phyloP scores from a whole-genome alignment of 2,113 vertebrate genomes.

The Struthidea cinerea region DNA sequence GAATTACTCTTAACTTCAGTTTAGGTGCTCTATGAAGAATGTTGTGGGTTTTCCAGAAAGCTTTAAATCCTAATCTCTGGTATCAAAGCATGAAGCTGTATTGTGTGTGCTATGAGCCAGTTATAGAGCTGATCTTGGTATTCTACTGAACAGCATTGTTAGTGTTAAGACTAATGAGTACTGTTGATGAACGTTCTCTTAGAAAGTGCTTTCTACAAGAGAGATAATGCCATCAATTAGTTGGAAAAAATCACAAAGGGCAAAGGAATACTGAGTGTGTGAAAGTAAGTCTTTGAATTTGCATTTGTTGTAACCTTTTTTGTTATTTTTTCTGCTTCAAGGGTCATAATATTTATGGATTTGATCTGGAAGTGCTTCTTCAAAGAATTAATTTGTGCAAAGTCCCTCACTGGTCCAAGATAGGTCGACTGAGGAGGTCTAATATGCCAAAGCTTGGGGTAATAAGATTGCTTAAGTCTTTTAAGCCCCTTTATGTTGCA shows the following conservation, averaged over 20 bases:
- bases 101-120: constrained; percentile 19
- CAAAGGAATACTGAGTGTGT: constrained; percentile 63
- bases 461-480: constrained; percentile 62
- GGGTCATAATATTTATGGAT: constrained; percentile 98
- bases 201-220: constrained; percentile 61
- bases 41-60: neutral
- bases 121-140: constrained; percentile 60
- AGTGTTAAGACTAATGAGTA: constrained; percentile 70
- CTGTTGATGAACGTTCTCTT: constrained; percentile 66
- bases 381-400: constrained; percentile 91
- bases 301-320: constrained; percentile 65
- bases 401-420: constrained; percentile 97
- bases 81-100: constrained; percentile 1
- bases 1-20: neutral
- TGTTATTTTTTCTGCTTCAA: constrained; percentile 69
- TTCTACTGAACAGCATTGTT: constrained; percentile 62
- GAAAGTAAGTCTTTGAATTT: constrained; percentile 71
- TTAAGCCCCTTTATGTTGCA: constrained; percentile 1
- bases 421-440: constrained; percentile 88
- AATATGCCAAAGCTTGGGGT: constrained; percentile 98
- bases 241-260: constrained; percentile 66
- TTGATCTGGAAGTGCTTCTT: constrained; percentile 94
- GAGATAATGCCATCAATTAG: constrained; percentile 74
- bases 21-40: neutral
- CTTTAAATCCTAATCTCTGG: constrained; percentile 33